Base-by-base conservation (phyloP, 2,888 invertebrate species). In the Fabriciana adippe region DNA sequence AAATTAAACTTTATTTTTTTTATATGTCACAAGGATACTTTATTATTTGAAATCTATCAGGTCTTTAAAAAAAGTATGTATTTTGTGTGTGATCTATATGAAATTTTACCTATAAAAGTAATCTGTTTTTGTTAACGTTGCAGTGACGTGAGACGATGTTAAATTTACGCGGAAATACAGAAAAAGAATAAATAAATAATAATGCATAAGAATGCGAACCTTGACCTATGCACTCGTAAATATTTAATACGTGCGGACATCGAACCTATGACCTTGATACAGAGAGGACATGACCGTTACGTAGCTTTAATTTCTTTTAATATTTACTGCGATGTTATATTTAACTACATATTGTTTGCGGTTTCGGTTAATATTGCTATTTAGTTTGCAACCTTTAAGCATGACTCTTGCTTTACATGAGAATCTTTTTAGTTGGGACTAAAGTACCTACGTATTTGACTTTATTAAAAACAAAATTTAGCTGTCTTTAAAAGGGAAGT, bases 181-280 rank as follows among this genome's bases (percentile, higher is more conserved):
- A 54, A 45, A 56, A 64, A 1, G 14, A 5, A 11, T 41, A 41
- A 35, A 35, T 35, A 8, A 41, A 11, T 41, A 41, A 41, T 41
- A 51, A 21, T 26, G 41, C 18, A 57, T 13, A 61, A 61, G 47
- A 48, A 61, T 53, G 11, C 18, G 6, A 57, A 51, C 64, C 64
- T 48, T 51, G 56, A 64, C 57, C 64, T 57, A 57, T 51, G 45
- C 16, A 26, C 4, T 26, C 26, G 26, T 26, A 45, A 64, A 51
- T 57, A 53, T 57, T 57, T 64, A 56, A 64, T 47, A 64, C 13
- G 26, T 55, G 50, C 35, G 51, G 51, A 16, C 51, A 51, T 57
- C 56, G 56, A 57, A 57, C 50, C 51, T 41, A 50, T n/a, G 50
- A 41, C 64, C 41, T 57, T 64, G 21, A 13, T 51, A 35, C 2